phyloP scores from a whole-genome alignment of 1,140 invertebrate species.

The Laupala kohalensis region DNA sequence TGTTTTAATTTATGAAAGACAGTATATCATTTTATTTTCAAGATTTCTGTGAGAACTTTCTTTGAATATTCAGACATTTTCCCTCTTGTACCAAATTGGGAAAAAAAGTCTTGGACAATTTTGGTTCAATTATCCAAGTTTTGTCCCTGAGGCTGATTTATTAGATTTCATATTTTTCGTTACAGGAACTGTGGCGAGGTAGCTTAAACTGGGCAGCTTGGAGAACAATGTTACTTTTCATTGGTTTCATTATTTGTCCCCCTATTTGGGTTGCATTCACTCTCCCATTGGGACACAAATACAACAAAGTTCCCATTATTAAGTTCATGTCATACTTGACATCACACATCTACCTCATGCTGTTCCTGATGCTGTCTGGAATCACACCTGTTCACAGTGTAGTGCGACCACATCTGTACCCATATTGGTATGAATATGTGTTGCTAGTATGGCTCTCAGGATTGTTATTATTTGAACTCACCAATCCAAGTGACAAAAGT shows the following conservation, averaged over 20 bases:
- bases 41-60: no score
- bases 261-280: constrained; percentile 94
- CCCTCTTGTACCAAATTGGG: no score
- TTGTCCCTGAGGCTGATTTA: no score
- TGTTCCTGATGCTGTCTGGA: constrained; percentile 78
- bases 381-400: constrained; percentile 79
- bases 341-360: constrained; percentile 94
- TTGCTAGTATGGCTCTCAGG: constrained; percentile 92
- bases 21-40: no score
- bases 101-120: no score
- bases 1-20: no score
- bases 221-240: constrained; percentile 84
- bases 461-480: constrained; percentile 86
- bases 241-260: constrained; percentile 83
- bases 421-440: constrained; percentile 79
- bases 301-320: constrained; percentile 93
- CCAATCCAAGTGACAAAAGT: constrained; percentile 89
- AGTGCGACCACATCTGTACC: constrained; percentile 53
- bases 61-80: no score
- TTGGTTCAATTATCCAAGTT: no score
- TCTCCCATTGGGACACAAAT: constrained; percentile 85
- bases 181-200: constrained; percentile 88
- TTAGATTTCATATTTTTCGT: background rate
- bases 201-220: constrained; percentile 89
- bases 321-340: constrained; percentile 99